Base-by-base conservation (phyloP, 2,113 vertebrate genomes). In the Capreolus pygargus region DNA sequence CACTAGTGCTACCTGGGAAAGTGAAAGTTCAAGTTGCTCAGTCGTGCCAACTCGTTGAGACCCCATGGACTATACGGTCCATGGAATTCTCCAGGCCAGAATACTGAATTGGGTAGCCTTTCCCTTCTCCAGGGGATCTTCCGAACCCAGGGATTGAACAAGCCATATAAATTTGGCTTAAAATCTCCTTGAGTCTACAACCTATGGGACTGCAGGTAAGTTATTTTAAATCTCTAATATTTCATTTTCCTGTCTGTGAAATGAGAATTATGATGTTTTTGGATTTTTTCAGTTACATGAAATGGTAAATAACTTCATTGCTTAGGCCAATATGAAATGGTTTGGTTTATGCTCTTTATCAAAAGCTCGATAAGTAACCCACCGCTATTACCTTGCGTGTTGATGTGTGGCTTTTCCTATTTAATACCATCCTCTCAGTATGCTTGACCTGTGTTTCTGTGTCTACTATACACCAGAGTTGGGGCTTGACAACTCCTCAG, bases 321-420 rank as follows among this genome's bases (percentile, higher is more conserved):
- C 89, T 95, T 83, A 89, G 79, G 36, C 54, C 36, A 84, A 47
- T 87, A 70, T 94, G 70, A 90, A 92, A 92, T 84, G 50, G 19
- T 70, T 78, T 87, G 27, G 43, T 74, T 57, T 58, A 85, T 96
- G 61, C 55, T 92, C 78, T 17, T 36, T n/a, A 64, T 84, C 79
- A 64, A 87, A 92, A 84, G 1, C 52, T 87, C 94, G 17, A 96
- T 84, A 94, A 92, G 96, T 74, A 84, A 23, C 5, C 45, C 17
- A 78, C n/a, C 61, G 14, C 58, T 90, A 86, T 87, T 79, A 92
- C 12, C 25, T 95, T 55, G 5, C 33, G 2, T 81, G 39, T 74
- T 61, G 60, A 93, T 78, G 86, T 19, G 30, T 16, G 70, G 5
- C 39, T 84, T 89, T 86, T 8, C 58, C 39, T 91, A 74, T 70